Percentiles rank a stretch among this genome's conserved stretches.
Conservation (phyloP, 2,888 invertebrate genomes). For the Steromphala cineraria region DNA sequence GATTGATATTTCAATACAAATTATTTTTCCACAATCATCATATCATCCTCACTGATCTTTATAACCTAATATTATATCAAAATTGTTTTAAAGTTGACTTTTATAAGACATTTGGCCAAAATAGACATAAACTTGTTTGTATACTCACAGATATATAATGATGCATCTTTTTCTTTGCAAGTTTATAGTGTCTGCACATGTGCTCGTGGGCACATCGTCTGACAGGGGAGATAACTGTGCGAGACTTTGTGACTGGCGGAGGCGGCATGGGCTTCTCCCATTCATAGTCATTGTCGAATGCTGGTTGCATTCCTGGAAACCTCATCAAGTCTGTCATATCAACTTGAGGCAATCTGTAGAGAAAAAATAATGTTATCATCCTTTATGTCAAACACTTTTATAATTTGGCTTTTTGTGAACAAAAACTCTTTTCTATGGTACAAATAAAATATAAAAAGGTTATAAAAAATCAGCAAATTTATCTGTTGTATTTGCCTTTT, state of each 20-base stretch:
- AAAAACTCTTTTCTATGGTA: too few relatives aligned
- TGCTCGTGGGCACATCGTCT: slow-evolving; percentile 47
- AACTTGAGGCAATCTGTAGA: not conserved
- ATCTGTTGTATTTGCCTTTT: too few relatives aligned
- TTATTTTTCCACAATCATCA: too few relatives aligned
- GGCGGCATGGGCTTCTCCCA: slow-evolving; percentile 60
- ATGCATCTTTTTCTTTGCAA: slow-evolving; percentile 62
- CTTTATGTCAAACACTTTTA: too few relatives aligned
- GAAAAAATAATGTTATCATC: not conserved
- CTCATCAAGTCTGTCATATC: not conserved
- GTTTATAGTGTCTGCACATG: slow-evolving; percentile 58
- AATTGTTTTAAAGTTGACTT: not conserved
- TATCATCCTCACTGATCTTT: too few relatives aligned
- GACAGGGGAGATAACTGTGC: not conserved
- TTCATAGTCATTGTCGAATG: slow-evolving; percentile 39
- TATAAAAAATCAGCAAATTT: too few relatives aligned
- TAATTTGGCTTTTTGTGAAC: too few relatives aligned
- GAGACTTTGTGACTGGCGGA: slow-evolving; percentile 52
- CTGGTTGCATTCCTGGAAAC: not conserved
- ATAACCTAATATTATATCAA: not conserved
- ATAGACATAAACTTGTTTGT: not conserved
- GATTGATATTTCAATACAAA: too few relatives aligned
- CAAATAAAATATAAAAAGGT: too few relatives aligned
- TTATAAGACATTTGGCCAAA: too few relatives aligned
- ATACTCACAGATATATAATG: slow-evolving; percentile 63